A percentile compares a stretch with the other conserved stretches of the same genome.
Conservation (phyloP, 2,888 invertebrate species). For the Emmelina monodactyla region DNA sequence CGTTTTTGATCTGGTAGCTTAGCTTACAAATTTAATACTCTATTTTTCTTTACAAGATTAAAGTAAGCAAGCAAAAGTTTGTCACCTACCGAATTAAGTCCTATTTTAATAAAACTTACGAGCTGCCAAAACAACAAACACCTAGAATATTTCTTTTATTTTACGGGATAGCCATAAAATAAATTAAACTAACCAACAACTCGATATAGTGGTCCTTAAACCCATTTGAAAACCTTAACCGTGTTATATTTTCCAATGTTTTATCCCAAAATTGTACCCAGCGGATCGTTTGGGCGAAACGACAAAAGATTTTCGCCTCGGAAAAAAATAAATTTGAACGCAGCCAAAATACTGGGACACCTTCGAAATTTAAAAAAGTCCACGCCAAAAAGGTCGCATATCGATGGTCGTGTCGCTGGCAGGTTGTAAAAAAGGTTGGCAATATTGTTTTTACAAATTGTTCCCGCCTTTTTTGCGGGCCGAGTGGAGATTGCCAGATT, state of each 20-base stretch:
- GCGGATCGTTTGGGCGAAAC: slow-evolving; percentile 28
- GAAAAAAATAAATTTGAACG: slow-evolving; percentile 25
- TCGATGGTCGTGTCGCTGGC: not conserved
- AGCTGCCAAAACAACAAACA: not conserved
- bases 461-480: slow-evolving; percentile 11
- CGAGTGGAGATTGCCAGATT: slow-evolving; percentile 31
- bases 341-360: slow-evolving; percentile 9
- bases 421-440: slow-evolving; percentile 25
- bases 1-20: no score
- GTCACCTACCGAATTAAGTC: no score
- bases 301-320: slow-evolving; percentile 28
- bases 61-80: not conserved
- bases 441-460: slow-evolving; percentile 47
- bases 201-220: not conserved
- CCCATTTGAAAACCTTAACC: slow-evolving; percentile 21
- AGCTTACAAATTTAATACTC: not conserved
- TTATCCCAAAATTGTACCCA: slow-evolving; percentile 36
- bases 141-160: not conserved
- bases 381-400: not conserved
- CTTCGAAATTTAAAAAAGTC: slow-evolving; percentile 4
- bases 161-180: not conserved
- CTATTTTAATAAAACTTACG: not conserved
- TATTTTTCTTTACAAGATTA: not conserved
- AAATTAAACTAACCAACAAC: slow-evolving; percentile 1
- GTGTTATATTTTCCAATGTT: slow-evolving; percentile 36